phyloP scores from a whole-genome alignment of 2,113 vertebrate species.

The Prunella fulvescens region DNA sequence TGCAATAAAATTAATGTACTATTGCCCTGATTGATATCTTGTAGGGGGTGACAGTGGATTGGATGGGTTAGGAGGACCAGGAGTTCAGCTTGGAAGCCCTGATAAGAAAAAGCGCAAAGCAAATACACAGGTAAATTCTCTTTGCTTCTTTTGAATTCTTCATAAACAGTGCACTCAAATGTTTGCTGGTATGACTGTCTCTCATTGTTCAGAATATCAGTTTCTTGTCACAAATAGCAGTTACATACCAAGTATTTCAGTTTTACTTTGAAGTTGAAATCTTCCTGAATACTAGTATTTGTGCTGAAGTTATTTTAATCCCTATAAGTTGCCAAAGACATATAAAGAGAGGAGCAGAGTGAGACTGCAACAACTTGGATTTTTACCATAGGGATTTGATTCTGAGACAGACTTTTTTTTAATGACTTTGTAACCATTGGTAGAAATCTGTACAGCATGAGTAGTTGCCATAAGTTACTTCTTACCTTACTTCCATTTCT shows the following conservation, averaged over 20 bases:
- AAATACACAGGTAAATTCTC: slow-evolving; percentile 75
- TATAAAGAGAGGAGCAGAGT: not conserved
- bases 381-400: slow-evolving; percentile 20
- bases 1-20: not conserved
- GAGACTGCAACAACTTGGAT: not conserved
- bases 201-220: not conserved
- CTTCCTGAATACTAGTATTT: not conserved
- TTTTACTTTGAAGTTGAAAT: not conserved
- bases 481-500: not conserved
- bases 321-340: not conserved
- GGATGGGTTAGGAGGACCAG: slow-evolving; percentile 81
- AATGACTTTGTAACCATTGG: not conserved
- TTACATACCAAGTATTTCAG: not conserved
- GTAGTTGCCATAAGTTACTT: not conserved
- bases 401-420: not conserved
- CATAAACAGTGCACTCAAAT: not conserved
- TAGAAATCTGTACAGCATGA: not conserved
- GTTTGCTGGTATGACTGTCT: not conserved
- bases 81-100: slow-evolving; percentile 78
- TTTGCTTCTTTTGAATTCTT: not conserved
- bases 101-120: slow-evolving; percentile 86
- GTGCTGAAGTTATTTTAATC: not conserved
- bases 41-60: slow-evolving; percentile 81
- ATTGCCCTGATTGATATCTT: slow-evolving; percentile 38
- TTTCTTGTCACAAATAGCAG: not conserved